Base-by-base conservation (phyloP, 1,140 invertebrate genomes). In the Rhyacophila brunnea region DNA sequence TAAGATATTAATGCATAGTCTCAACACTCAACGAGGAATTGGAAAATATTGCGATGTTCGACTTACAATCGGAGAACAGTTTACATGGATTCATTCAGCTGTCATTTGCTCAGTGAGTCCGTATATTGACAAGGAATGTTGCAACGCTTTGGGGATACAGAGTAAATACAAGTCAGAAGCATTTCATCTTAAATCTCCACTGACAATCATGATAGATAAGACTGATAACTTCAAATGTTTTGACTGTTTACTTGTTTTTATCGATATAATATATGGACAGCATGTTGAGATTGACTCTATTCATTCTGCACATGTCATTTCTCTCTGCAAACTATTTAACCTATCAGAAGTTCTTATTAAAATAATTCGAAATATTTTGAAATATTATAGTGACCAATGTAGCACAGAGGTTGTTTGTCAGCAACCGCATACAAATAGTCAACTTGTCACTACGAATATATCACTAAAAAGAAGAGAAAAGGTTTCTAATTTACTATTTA, bases 191-290 rank as follows among this genome's bases (percentile, higher is more conserved):
- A 64, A 58, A 14, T 51, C 62, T 19, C 62, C 62, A 13, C 23
- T 64, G 7, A 64, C 47, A 10, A 57, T 64, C 6, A 64, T 56
- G 43, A 23, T 64, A 19, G 51, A 54, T 19, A 58, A 63, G 17
- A 60, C 52, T 20, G 53, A 60, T 18, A 48, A 35, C 19, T 52
- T 60, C 14, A 53, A 64, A 7, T 64, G 62, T 35, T 64, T 60
- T 48, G 43, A 56, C 35, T 64, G 62, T 34, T 44, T 64, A 14
- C 42, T 51, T n/a, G n/a, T 40, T 6, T 44, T 64, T 20, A 60
- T 59, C 1, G 58, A 64, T 23, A 60, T 60, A 15, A 60, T 64
- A 51, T 64, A 64, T 28, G 62, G 62, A 23, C 48, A 60, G 20
- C 56, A 57, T 38, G 57, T 57, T 2, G 36, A 46, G 6, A 43